phyloP scores from a whole-genome alignment of 2,113 vertebrate species.

The Panthera uncia region DNA sequence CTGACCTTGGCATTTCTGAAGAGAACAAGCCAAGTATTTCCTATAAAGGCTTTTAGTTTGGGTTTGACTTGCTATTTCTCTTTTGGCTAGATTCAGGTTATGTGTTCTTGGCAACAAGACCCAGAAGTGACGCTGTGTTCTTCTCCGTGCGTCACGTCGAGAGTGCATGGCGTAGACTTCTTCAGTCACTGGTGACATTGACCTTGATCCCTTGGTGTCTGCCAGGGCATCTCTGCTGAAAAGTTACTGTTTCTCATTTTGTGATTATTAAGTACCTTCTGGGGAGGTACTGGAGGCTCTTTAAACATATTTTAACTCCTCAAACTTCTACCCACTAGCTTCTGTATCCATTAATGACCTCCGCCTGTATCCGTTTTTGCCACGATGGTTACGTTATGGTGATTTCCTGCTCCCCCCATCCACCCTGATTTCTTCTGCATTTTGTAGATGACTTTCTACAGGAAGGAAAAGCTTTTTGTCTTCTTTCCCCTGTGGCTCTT shows the following conservation, averaged over 20 bases:
- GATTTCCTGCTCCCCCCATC: background rate
- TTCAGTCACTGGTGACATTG: background rate
- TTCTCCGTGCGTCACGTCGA: rapidly evolving
- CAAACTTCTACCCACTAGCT: background rate
- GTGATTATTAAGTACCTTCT: background rate
- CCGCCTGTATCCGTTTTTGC: background rate
- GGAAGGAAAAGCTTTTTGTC: background rate
- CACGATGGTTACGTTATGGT: background rate
- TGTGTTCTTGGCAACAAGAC: background rate
- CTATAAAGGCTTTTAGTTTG: too few relatives aligned
- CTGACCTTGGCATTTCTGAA: background rate
- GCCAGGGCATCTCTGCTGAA: background rate
- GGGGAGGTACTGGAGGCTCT: background rate
- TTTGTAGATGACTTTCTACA: background rate
- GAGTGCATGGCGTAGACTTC: background rate
- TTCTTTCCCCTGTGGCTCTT: background rate
- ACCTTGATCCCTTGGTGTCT: background rate
- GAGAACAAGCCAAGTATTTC: background rate
- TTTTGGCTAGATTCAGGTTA: background rate
- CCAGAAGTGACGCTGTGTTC: background rate
- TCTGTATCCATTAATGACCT: background rate
- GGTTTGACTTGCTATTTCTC: background rate
- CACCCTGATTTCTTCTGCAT: background rate
- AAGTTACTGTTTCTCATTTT: background rate
- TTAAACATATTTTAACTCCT: background rate